Conservation (phyloP, 1,140 invertebrate genomes). For the Dreissena polymorpha region DNA sequence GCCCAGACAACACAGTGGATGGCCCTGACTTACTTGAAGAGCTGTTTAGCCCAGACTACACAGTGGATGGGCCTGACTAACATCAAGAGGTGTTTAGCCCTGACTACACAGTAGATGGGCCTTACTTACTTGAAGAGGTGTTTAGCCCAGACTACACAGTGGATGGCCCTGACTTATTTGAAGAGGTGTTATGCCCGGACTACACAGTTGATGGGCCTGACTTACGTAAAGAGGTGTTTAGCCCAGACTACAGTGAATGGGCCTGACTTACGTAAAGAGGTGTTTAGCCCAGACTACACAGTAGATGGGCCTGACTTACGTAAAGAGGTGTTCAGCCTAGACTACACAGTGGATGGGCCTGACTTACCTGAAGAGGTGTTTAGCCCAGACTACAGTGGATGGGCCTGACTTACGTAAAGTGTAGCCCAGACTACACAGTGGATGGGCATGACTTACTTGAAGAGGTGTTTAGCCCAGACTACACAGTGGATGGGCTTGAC, state of each 20-base stretch:
- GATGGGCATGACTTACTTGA: no score
- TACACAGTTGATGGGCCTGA: conserved; percentile 95
- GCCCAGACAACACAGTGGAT: conserved; percentile 99
- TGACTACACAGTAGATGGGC: conserved; percentile 99
- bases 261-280: conserved; percentile 92
- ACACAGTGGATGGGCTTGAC: no score
- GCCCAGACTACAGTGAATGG: no score
- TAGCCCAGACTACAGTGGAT: no score
- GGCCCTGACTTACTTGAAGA: conserved; percentile 93
- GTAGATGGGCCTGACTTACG: conserved; percentile 91
- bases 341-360: no score
- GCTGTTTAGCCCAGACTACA: conserved; percentile 99
- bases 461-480: no score
- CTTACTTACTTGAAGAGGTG: conserved; percentile 80
- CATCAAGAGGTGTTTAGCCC: conserved; percentile 99
- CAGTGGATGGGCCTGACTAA: conserved; percentile 98
- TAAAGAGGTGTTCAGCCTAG: no score
- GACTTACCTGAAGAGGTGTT: no score
- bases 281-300: conserved; percentile 99
- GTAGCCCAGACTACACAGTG: no score
- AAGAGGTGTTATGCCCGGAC: conserved; percentile 99
- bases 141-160: no score
- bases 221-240: no score
- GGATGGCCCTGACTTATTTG: conserved; percentile 85
- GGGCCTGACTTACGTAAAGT: no score